Evolutionary conservation across 2,888 invertebrate species (phyloP).

Genomic region (Drosophila siamana): DNA sequence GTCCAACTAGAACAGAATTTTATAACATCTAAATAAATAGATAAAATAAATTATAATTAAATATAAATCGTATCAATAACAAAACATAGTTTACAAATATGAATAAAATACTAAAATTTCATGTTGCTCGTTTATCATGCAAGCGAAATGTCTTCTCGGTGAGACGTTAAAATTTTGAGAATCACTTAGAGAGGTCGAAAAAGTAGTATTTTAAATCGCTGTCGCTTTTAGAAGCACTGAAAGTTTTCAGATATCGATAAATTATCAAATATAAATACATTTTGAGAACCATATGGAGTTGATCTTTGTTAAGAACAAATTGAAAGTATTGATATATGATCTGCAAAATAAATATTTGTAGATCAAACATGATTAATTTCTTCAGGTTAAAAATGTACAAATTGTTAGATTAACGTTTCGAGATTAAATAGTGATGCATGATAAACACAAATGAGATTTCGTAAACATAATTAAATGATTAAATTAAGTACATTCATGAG

Average conservation of each 20-base stretch:
- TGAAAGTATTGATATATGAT: neutral
- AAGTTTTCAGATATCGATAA: neutral
- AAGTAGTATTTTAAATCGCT: neutral
- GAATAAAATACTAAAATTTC: neutral
- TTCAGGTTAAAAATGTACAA: neutral
- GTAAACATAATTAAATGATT: slow-evolving; percentile 10
- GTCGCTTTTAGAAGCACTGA: neutral
- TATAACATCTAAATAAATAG: slow-evolving; percentile 19
- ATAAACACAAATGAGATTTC: slow-evolving; percentile 9
- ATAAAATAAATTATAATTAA: slow-evolving; percentile 30
- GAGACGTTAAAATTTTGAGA: neutral
- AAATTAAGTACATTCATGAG: slow-evolving; percentile 31
- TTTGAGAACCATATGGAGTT: neutral
- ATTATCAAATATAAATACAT: neutral
- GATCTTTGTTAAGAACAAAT: neutral
- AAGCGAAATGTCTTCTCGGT: neutral
- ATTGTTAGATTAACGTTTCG: neutral
- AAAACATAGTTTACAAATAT: slow-evolving; percentile 6
- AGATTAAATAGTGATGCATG: slow-evolving; percentile 15
- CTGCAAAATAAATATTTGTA: neutral
- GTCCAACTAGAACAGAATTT: slow-evolving; percentile 24
- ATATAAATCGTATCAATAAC: slow-evolving; percentile 22
- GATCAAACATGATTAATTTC: neutral
- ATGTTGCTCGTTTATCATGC: slow-evolving; percentile 20
- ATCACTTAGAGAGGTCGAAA: neutral